phyloP scores from a whole-genome alignment of 2,888 invertebrate genomes.

The Athalia rosae region DNA sequence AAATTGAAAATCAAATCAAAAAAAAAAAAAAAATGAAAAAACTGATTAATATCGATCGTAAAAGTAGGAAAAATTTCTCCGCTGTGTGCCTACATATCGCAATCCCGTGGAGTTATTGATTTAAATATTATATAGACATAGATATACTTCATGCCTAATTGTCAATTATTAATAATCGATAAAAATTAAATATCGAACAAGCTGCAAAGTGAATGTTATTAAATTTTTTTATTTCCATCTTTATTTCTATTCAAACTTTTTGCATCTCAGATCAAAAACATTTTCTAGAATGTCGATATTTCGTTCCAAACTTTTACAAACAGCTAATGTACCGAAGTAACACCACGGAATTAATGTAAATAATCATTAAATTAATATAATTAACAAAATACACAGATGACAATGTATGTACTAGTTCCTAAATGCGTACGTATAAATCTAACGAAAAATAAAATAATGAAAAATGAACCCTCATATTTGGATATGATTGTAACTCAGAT shows the following conservation, averaged over 20 bases:
- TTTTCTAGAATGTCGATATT: background rate
- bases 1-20: background rate
- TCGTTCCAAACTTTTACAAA: constrained; percentile 4
- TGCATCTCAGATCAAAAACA: background rate
- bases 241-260: background rate
- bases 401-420: constrained; percentile 36
- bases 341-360: constrained; percentile 45
- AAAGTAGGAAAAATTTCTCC: constrained; percentile 23
- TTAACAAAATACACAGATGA: constrained; percentile 39
- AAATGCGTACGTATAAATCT: constrained; percentile 20
- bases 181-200: too few species aligned
- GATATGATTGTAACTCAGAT: too few species aligned
- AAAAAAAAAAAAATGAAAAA: background rate
- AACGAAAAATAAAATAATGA: background rate
- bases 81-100: constrained; percentile 45
- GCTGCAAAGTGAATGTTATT: background rate
- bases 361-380: constrained; percentile 42
- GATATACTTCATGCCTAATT: constrained; percentile 14
- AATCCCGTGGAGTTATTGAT: constrained; percentile 41
- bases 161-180: constrained; percentile 26
- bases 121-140: constrained; percentile 10
- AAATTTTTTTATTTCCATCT: background rate
- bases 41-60: background rate
- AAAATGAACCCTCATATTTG: background rate
- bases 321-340: constrained; percentile 25